Conservation (phyloP, 2,113 vertebrate genomes). For the Tauraco erythrolophus region DNA sequence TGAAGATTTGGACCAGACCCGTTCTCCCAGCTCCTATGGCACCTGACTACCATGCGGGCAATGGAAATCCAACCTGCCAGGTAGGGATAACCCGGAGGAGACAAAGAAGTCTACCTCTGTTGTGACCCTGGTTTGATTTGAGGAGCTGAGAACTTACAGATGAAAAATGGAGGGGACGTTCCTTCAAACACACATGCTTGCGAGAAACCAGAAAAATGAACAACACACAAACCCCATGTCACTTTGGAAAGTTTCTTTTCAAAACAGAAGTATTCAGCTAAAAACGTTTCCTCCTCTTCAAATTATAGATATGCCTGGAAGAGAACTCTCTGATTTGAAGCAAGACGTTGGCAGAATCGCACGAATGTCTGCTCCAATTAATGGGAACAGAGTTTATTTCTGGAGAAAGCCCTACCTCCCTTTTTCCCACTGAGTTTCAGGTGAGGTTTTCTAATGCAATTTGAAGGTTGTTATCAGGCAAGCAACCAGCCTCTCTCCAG, state of each 20-base stretch:
- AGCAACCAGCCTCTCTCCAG: background rate
- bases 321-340: background rate
- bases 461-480: background rate
- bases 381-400: background rate
- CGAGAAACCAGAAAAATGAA: background rate
- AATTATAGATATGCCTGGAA: background rate
- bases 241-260: background rate
- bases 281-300: background rate
- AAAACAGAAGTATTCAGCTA: background rate
- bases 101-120: background rate
- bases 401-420: background rate
- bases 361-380: background rate
- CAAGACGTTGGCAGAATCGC: background rate
- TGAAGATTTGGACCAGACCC: background rate
- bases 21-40: background rate
- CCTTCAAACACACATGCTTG: fast-evolving
- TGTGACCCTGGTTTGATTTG: background rate
- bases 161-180: background rate
- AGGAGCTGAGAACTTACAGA: background rate
- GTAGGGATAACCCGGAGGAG: background rate
- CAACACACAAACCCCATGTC: fast-evolving
- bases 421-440: background rate
- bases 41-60: background rate
- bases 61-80: background rate
- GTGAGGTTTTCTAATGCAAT: background rate